Percentiles rank a stretch among this genome's conserved stretches.
These are phyloP conservation scores for Neoascia interrupta DNA, from an alignment of 2,888 invertebrate species.

Conservation along the genomic window DNA sequence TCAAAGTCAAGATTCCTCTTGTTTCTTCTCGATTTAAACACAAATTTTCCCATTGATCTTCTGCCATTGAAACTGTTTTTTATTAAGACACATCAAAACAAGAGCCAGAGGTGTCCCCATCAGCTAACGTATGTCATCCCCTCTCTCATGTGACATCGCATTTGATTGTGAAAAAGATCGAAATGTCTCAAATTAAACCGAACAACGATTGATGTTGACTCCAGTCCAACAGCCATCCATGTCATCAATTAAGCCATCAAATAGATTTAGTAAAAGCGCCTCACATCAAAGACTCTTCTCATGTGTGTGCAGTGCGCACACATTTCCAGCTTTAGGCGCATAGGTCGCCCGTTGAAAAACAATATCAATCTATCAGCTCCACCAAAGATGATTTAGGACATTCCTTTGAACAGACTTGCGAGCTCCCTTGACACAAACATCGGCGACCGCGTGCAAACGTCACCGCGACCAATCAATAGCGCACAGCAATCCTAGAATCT, in stretches of 20 bases:
- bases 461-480: constrained; percentile 19
- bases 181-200: constrained; percentile 9
- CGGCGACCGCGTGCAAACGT: constrained; percentile 16
- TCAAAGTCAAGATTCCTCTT: too few relatives aligned
- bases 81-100: too few relatives aligned
- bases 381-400: constrained; percentile 50
- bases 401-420: constrained; percentile 15
- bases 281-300: constrained; percentile 9
- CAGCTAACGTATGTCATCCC: too few relatives aligned
- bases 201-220: constrained; percentile 34
- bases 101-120: too few relatives aligned
- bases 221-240: constrained; percentile 39
- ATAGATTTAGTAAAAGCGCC: constrained; percentile 8
- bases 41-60: too few relatives aligned
- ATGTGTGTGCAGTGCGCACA: not conserved
- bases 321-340: not conserved
- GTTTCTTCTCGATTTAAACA: too few relatives aligned
- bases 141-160: too few relatives aligned
- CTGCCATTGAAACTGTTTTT: too few relatives aligned
- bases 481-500: constrained; percentile 9
- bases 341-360: constrained; percentile 22
- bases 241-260: constrained; percentile 43
- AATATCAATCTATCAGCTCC: constrained; percentile 39
- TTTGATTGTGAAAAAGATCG: too few relatives aligned
- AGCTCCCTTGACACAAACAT: constrained; percentile 5